Evolutionary conservation across 2,113 vertebrate genomes (phyloP).

Genomic region (Bos taurus): ARS-UCD2.0 NC_037357.1:58620501-58621000

Average conservation of each 20-base stretch:
- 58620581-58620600: slow-evolving; percentile 99
- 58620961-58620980: not conserved
- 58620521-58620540: slow-evolving; percentile 99
- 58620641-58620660: slow-evolving; percentile 99
- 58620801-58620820: not conserved
- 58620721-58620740: slow-evolving; percentile 99
- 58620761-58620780: slow-evolving; percentile 32
- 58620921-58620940: not conserved
- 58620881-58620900: not conserved
- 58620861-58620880: not conserved
- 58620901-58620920: not conserved
- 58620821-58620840: not conserved
- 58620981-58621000: not conserved
- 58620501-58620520: slow-evolving; percentile 98
- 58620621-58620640: slow-evolving; percentile 99
- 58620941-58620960: not conserved
- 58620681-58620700: slow-evolving; percentile 97
- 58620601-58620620: slow-evolving; percentile 99
- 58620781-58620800: not conserved
- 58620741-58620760: slow-evolving; percentile 82
- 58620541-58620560: slow-evolving; percentile 99
- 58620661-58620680: slow-evolving; percentile 99
- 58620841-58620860: not conserved
- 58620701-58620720: slow-evolving; percentile 99
- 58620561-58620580: slow-evolving; percentile 97